These are phyloP conservation scores for Gasterosteus aculeatus DNA, from an alignment of 2,113 vertebrate species.

Conservation along the genomic window DNA sequence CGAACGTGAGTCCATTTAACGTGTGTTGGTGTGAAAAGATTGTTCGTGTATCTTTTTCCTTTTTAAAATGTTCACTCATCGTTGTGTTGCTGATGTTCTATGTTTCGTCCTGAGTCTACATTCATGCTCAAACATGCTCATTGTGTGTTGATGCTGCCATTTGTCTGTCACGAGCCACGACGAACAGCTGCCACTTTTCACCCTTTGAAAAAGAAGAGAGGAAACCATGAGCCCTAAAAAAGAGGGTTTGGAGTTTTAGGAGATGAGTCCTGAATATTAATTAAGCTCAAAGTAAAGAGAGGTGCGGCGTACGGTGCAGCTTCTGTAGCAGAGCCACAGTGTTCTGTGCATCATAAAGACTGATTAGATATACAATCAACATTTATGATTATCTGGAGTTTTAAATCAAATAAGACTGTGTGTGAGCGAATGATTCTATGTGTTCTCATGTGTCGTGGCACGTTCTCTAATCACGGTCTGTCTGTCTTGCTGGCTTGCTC, in stretches of 20 bases:
- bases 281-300: constrained; percentile 15
- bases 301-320: constrained; percentile 35
- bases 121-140: constrained; percentile 15
- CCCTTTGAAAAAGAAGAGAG: constrained; percentile 10
- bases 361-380: neutral
- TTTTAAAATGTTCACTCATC: neutral
- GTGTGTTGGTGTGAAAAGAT: neutral
- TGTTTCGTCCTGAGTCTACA: constrained; percentile 17
- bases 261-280: constrained; percentile 5
- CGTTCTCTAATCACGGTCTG: constrained; percentile 79
- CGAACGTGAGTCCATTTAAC: constrained; percentile 84
- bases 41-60: neutral
- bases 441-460: constrained; percentile 45
- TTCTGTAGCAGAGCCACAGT: constrained; percentile 20
- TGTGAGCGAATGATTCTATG: constrained; percentile 1
- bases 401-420: neutral
- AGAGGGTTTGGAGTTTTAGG: neutral
- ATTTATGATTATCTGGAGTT: neutral
- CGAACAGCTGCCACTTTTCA: constrained; percentile 25
- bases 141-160: constrained; percentile 11
- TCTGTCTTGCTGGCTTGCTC: constrained; percentile 85
- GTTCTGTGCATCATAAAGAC: neutral
- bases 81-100: constrained; percentile 27
- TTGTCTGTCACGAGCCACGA: constrained; percentile 14
- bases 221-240: constrained; percentile 8